Base-by-base conservation (phyloP, 2,797 vertebrate species). In the Pempheris klunzingeri region DNA sequence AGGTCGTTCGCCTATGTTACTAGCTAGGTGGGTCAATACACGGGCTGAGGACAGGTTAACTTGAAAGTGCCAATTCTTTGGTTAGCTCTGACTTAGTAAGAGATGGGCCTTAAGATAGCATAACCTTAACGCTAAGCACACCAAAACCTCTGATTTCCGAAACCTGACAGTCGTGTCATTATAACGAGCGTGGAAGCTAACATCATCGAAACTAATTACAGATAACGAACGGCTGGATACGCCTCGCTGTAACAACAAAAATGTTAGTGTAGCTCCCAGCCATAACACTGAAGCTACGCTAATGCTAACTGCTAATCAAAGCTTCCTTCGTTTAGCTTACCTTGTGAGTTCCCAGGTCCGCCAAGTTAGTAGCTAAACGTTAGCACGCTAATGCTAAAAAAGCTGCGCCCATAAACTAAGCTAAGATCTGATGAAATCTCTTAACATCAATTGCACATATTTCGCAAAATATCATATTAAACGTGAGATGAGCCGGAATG, bases 371-470 rank as follows among this genome's bases (percentile, higher is more conserved):
- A 13, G 60, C 87, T 79, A 46, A 58, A 71, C 61, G 74, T 81
- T 87, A 93, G 87, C 90, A 66, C 2, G 90, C 88, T 90, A 86
- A 83, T 84, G 85, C 86, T 85, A 83, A 71, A 54, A 28, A 58
- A 71, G 71, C 80, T 53, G 24, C 14, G 52, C 34, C 61, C 30
- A 8, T 10, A 24, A 43, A 62, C 26, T n/a, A 26, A 36, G 24
- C 26, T 5, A 24, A 41, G 10, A 8, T 10, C 18, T 10, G n/a
- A 17, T n/a, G 15, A 12, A 24, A 68, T 39, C 30, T 62, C 13
- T 1, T 0, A 26, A 39, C 30, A 46, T 1, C 38, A 11, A 26
- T 18, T 38, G 13, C 3, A 7, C 3, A 9, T 2, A 20, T 26
- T 36, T n/a, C 0, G 0, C 6, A 39, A 55, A 69, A 72, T 26